phyloP scores from a whole-genome alignment of 2,888 invertebrate genomes.

The Philonicus albiceps region DNA sequence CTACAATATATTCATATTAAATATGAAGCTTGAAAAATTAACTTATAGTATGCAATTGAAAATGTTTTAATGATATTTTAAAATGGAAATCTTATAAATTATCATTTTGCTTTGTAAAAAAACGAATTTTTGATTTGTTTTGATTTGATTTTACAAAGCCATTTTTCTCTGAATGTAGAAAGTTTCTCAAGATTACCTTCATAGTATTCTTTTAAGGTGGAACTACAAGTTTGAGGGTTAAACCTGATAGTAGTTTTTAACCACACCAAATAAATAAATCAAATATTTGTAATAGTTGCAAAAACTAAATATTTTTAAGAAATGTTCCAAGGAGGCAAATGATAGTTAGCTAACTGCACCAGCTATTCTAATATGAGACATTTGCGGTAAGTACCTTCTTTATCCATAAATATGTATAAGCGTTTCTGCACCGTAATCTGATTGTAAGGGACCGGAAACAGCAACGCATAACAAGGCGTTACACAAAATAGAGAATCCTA shows the following conservation, averaged over 20 bases:
- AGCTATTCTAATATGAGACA: not conserved
- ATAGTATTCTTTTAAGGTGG: too few species aligned
- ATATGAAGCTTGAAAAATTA: too few species aligned
- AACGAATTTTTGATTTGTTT: too few species aligned
- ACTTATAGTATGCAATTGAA: too few species aligned
- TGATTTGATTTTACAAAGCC: too few species aligned
- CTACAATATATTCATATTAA: too few species aligned
- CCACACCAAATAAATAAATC: not conserved
- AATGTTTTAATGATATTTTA: too few species aligned
- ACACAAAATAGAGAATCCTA: not conserved
- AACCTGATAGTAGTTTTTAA: not conserved
- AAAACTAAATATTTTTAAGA: not conserved
- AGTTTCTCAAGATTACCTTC: too few species aligned
- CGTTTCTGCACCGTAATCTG: not conserved
- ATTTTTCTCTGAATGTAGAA: too few species aligned
- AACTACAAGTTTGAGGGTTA: too few species aligned
- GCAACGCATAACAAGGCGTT: not conserved
- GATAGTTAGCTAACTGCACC: not conserved
- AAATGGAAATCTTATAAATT: too few species aligned
- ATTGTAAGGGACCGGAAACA: not conserved
- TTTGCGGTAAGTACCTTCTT: not conserved
- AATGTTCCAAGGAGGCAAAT: not conserved
- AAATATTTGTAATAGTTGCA: not conserved
- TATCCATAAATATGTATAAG: not conserved
- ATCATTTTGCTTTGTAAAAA: too few species aligned